Conservation (phyloP, 2,113 vertebrate genomes). For the Tympanuchus pallidicinctus region DNA sequence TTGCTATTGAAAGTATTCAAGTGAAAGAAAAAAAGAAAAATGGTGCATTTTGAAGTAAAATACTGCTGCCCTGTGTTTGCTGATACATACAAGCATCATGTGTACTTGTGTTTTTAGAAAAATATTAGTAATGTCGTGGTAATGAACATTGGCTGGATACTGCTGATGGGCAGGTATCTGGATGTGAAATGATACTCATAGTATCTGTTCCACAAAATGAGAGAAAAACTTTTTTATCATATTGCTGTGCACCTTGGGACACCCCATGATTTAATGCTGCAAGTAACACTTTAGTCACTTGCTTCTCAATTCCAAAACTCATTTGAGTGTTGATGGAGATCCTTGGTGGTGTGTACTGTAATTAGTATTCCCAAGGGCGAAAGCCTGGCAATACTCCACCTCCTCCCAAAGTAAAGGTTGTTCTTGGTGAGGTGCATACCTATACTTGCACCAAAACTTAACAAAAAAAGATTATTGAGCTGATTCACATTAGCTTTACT, state of each 20-base stretch:
- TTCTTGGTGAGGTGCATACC: not conserved
- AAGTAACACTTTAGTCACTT: not conserved
- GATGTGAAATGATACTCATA: not conserved
- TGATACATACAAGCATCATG: not conserved
- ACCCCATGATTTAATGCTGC: not conserved
- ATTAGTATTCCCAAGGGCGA: not conserved
- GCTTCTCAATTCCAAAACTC: not conserved
- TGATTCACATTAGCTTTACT: fast-evolving
- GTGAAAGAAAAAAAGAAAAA: slow-evolving; percentile 26
- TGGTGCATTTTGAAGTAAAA: not conserved
- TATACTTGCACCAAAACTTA: not conserved
- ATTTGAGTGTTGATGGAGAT: not conserved
- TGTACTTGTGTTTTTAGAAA: not conserved
- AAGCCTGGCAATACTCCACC: fast-evolving
- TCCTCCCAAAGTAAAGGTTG: not conserved
- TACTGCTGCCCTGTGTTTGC: not conserved
- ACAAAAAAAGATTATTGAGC: not conserved
- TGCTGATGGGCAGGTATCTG: not conserved
- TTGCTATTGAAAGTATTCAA: slow-evolving; percentile 15
- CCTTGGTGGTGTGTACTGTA: not conserved
- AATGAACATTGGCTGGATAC: not conserved
- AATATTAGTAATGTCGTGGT: not conserved
- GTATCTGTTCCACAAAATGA: not conserved
- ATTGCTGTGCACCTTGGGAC: not conserved
- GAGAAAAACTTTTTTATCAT: not conserved